phyloP scores from a whole-genome alignment of 2,888 invertebrate genomes.

The Drosophila nr. perissopoda region DNA sequence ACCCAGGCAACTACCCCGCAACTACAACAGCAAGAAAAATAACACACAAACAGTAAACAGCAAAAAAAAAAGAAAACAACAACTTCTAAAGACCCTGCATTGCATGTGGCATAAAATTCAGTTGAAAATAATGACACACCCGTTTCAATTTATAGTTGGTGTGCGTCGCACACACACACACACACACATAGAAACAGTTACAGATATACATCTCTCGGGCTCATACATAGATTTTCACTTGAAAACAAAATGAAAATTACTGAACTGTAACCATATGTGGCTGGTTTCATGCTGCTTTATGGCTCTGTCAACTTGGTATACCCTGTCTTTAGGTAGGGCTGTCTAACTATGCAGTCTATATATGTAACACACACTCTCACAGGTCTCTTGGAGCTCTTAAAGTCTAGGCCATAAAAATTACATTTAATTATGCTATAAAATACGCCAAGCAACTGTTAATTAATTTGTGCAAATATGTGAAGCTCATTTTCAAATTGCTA shows the following conservation, averaged over 20 bases:
- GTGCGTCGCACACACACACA: conserved; percentile 31
- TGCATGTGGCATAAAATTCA: conserved; percentile 80
- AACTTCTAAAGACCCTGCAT: conserved; percentile 49
- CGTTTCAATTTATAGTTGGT: conserved; percentile 72
- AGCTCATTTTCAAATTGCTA: conserved; percentile 34
- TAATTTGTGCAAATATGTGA: conserved; percentile 57
- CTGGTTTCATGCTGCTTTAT: conserved; percentile 61
- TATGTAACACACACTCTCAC: not conserved
- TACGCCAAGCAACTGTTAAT: conserved; percentile 40
- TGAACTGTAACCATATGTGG: conserved; percentile 79
- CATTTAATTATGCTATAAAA: conserved; percentile 57
- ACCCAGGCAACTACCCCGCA: conserved; percentile 4
- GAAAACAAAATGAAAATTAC: conserved; percentile 77
- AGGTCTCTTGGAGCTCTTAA: conserved; percentile 7
- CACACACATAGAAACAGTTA: conserved; percentile 16
- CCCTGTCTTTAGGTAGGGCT: conserved; percentile 36
- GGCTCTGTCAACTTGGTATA: conserved; percentile 49
- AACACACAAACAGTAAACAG: conserved; percentile 11
- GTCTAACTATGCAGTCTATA: conserved; percentile 19
- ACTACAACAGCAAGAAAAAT: not conserved
- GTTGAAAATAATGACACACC: conserved; percentile 81
- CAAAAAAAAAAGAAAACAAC: conserved; percentile 2
- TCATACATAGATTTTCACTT: conserved; percentile 60
- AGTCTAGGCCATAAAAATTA: conserved; percentile 1
- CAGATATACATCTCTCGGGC: conserved; percentile 69